Evolutionary conservation across 2,113 vertebrate genomes (phyloP).

Genomic region (Pluvialis apricaria): DNA sequence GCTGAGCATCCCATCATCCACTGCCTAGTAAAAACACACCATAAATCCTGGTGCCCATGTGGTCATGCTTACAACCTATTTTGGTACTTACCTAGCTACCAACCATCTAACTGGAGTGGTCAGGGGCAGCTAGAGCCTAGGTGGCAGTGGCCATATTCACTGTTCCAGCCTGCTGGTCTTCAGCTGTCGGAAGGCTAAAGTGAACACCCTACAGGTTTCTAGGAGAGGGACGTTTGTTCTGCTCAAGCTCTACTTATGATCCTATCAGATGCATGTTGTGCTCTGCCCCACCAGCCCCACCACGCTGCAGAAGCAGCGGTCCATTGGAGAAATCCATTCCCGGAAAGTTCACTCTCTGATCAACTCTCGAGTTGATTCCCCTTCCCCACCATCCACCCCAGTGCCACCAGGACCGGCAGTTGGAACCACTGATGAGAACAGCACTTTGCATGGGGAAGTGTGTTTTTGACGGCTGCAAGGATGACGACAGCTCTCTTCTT

Average conservation of each 20-base stretch:
- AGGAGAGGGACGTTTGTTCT: not conserved
- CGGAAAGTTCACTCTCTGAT: not conserved
- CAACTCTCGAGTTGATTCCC: accelerated
- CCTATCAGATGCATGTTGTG: not conserved
- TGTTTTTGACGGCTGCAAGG: not conserved
- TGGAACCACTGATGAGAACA: not conserved
- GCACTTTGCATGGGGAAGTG: not conserved
- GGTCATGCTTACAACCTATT: not conserved
- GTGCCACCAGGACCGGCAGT: not conserved
- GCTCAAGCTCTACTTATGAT: not conserved
- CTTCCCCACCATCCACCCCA: not conserved
- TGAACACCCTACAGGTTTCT: not conserved
- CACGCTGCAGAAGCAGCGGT: not conserved
- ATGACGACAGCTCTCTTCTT: not conserved
- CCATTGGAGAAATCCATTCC: not conserved
- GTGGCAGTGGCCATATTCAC: not conserved
- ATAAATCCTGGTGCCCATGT: not conserved
- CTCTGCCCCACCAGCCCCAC: not conserved
- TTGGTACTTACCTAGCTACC: not conserved
- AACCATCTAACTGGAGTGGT: not conserved
- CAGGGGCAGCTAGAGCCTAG: not conserved
- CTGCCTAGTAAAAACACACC: not conserved
- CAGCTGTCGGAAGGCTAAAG: not conserved
- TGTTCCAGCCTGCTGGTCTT: not conserved
- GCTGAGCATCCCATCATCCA: accelerated